Conservation (phyloP, 1,140 invertebrate species). For the Heliothis virescens region DNA sequence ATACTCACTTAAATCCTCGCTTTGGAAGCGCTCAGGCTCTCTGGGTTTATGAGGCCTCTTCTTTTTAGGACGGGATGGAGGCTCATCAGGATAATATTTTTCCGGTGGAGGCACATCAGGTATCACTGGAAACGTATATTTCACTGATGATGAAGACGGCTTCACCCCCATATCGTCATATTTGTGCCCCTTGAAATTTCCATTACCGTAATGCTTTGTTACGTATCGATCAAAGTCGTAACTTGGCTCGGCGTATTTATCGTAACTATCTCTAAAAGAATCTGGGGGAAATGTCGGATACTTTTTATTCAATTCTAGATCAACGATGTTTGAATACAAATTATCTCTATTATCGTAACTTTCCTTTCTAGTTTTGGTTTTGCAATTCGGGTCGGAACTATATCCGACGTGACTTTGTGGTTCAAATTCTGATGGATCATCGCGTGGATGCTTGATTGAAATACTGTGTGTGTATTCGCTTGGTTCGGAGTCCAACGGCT, state of each 20-base stretch:
- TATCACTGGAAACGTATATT: conserved; percentile 65
- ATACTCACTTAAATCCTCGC: conserved; percentile 75
- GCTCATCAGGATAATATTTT: conserved; percentile 69
- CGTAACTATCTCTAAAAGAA: conserved; percentile 65
- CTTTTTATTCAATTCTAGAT: conserved; percentile 72
- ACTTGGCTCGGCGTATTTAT: conserved; percentile 71
- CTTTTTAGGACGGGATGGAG: conserved; percentile 72
- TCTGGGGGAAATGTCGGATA: conserved; percentile 65
- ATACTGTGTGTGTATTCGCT: conserved; percentile 79
- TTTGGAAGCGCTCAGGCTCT: conserved; percentile 61
- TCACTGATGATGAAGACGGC: conserved; percentile 61
- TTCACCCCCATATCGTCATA: conserved; percentile 62
- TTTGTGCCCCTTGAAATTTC: conserved; percentile 49
- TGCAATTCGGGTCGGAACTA: conserved; percentile 75
- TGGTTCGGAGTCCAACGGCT: conserved; percentile 65
- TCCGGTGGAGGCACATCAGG: conserved; percentile 68
- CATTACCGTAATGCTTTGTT: conserved; percentile 33
- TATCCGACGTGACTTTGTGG: conserved; percentile 73
- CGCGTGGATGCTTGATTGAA: conserved; percentile 75
- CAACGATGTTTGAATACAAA: conserved; percentile 62
- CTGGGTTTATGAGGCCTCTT: conserved; percentile 70
- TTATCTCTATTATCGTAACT: conserved; percentile 55
- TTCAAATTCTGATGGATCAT: conserved; percentile 66
- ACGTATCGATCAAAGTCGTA: conserved; percentile 68
- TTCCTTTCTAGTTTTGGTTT: conserved; percentile 76